Evolutionary conservation across 2,113 vertebrate genomes (phyloP), one percentile per base, ranked within the genome.

Genomic region (Peromyscus leucopus): DNA sequence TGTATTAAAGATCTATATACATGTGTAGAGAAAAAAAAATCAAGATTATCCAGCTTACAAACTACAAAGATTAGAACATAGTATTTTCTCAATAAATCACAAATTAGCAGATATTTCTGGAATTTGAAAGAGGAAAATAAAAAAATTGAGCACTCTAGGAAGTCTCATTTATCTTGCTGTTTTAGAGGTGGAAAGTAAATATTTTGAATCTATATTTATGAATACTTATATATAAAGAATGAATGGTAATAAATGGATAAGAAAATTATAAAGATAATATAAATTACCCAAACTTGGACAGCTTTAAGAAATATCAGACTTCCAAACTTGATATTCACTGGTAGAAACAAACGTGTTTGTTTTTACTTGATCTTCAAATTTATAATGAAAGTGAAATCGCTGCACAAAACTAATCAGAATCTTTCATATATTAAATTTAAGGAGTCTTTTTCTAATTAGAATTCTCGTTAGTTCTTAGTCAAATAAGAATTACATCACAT

Each of bases 81-180:
- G 69, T 84, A 31, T 16, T 65, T 69, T 93, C 83, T 92, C 0
- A 88, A 0, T 80, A 90, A 97, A 93, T 46, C 82, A 95, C 42
- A 95, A 97, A 96, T 75, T 92, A 92, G 61, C n/a, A 91, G 94
- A 95, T 96, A 95, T 75, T 90, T 96, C 86, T 94, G 96, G 94
- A 96, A 91, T 97, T 95, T 91, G 92, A 57, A 96, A 95, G 94
- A 84, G 71, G 26, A 93, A 96, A 97, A 46, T 51, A 94, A 74
- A 61, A 59, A 55, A 59, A 17, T 33, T 31, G 82, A 95, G 65
- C 39, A 90, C 2, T 89, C 61, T 61, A 79, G 31, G 76, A 26
- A 57, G 80, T 39, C 95, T 28, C 33, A 71, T 39, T 84, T 87
- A 79, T 65, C 67, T 90, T 92, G 93, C 2, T 93, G 59, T 57